phyloP scores from a whole-genome alignment of 1,140 invertebrate species.

The Chelonus insularis region DNA sequence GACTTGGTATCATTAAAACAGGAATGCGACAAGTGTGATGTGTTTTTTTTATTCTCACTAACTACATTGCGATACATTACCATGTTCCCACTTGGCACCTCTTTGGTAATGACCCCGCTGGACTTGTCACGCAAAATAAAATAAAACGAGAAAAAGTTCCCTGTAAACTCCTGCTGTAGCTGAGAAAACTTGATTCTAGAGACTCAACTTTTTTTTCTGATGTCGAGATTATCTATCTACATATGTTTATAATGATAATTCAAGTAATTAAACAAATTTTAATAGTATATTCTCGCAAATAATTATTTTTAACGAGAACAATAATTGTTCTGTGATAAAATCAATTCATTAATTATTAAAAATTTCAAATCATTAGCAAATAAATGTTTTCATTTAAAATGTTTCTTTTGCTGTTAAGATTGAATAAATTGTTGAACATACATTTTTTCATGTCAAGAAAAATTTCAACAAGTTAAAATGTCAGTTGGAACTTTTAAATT shows the following conservation, averaged over 20 bases:
- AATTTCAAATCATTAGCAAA: no score
- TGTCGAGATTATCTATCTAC: not conserved
- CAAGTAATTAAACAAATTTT: not conserved
- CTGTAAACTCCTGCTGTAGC: not conserved
- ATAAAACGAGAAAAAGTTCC: not conserved
- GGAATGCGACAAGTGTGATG: slow-evolving; percentile 22
- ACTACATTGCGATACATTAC: not conserved
- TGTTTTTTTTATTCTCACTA: slow-evolving; percentile 10
- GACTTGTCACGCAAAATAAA: not conserved
- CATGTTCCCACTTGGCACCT: slow-evolving; percentile 17
- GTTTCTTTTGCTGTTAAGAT: no score
- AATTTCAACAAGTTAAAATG: no score
- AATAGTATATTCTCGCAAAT: no score
- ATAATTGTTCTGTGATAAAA: no score
- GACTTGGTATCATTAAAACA: slow-evolving; percentile 37
- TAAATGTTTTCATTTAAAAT: no score
- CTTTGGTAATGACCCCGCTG: slow-evolving; percentile 19
- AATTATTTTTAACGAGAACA: no score
- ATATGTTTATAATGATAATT: not conserved
- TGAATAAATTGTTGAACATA: no score
- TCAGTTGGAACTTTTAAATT: no score
- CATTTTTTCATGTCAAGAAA: no score
- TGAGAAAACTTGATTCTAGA: not conserved
- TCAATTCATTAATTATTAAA: no score
- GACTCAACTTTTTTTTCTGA: not conserved